Evolutionary conservation across 2,113 vertebrate genomes (phyloP).

Genomic region (Numida meleagris): DNA sequence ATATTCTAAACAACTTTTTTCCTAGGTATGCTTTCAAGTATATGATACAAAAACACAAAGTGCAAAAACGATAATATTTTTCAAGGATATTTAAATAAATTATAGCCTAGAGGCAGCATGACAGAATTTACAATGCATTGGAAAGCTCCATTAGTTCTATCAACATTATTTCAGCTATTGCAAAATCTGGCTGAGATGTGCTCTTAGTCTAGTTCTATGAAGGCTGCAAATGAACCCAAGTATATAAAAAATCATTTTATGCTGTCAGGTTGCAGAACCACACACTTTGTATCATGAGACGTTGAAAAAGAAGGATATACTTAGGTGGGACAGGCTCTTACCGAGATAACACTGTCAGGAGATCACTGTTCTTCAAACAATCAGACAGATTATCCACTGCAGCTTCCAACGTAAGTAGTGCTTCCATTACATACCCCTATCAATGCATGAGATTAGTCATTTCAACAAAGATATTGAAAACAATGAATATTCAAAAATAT

Average conservation of each 20-base stretch:
- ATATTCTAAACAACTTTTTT: neutral
- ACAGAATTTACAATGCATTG: neutral
- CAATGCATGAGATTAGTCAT: neutral
- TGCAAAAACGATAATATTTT: neutral
- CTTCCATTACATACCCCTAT: slow-evolving; percentile 98
- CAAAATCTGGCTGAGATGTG: neutral
- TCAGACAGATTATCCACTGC: slow-evolving; percentile 97
- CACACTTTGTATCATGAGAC: neutral
- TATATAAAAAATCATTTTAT: neutral
- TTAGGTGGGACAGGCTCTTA: slow-evolving; percentile 58
- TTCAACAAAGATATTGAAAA: neutral
- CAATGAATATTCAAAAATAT: neutral
- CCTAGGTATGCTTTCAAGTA: neutral
- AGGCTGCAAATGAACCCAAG: neutral
- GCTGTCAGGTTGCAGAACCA: neutral
- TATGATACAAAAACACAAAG: neutral
- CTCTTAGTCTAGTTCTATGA: neutral
- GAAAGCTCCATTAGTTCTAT: neutral
- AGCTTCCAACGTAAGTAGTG: slow-evolving; percentile 93
- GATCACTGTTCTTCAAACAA: slow-evolving; percentile 95
- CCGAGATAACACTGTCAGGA: slow-evolving; percentile 93
- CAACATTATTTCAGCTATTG: neutral
- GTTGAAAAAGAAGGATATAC: neutral
- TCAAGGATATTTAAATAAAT: neutral
- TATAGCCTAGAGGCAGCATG: neutral